These are phyloP conservation scores for Drosophila seclusa DNA, from an alignment of 2,888 invertebrate genomes.

Conservation along the genomic window DNA sequence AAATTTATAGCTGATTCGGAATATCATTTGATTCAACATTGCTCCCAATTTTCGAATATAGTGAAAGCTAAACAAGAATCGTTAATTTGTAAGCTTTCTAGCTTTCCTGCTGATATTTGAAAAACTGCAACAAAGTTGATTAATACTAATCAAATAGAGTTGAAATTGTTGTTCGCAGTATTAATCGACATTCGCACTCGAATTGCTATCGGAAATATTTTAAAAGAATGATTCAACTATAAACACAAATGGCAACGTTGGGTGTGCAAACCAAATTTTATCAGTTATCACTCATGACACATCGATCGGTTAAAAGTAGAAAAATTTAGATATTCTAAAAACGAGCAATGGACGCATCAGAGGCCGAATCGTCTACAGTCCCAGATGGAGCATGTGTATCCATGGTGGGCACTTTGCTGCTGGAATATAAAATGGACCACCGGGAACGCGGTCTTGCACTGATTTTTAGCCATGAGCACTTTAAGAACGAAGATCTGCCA, in stretches of 20 bases:
- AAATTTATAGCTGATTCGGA: neutral
- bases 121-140: neutral
- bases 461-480: constrained; percentile 95
- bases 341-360: neutral
- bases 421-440: constrained; percentile 94
- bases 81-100: neutral
- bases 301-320: neutral
- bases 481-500: constrained; percentile 89
- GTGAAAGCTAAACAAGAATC: neutral
- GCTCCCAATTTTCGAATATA: neutral
- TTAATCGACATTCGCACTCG: neutral
- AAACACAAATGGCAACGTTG: neutral
- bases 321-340: no score
- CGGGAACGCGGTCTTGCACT: constrained; percentile 91
- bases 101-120: no score
- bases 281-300: neutral
- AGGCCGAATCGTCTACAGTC: neutral
- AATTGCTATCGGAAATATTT: constrained; percentile 4
- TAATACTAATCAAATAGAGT: neutral
- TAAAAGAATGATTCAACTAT: neutral
- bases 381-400: constrained; percentile 8
- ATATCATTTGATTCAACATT: neutral
- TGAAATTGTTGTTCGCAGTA: neutral
- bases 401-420: accelerated
- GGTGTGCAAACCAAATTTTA: neutral